These are phyloP conservation scores for Sandelia bainsii DNA, from an alignment of 2,797 vertebrate species.

Conservation along the genomic window DNA sequence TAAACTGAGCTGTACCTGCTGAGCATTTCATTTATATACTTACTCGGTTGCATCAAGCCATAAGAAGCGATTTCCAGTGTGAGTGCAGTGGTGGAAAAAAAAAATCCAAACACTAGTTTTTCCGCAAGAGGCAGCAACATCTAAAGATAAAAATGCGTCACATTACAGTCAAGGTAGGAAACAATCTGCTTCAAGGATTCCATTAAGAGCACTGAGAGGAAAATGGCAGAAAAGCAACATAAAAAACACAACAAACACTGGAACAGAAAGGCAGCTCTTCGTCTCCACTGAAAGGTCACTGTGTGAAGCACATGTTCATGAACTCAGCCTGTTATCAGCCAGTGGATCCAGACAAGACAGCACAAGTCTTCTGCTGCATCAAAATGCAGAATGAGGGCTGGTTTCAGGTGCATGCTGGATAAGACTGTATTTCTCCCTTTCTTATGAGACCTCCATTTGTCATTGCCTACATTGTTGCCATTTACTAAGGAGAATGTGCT, in stretches of 20 bases:
- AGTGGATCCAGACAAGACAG: slow-evolving; percentile 30
- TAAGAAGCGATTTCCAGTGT: slow-evolving; percentile 25
- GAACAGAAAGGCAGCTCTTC: slow-evolving; percentile 51
- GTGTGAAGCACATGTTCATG: slow-evolving; percentile 14
- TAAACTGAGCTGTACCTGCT: slow-evolving; percentile 26
- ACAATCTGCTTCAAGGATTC: slow-evolving; percentile 31
- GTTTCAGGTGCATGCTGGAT: slow-evolving; percentile 11
- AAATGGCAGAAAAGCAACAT: slow-evolving; percentile 19
- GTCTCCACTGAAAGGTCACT: slow-evolving; percentile 18
- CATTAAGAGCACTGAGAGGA: slow-evolving; percentile 4
- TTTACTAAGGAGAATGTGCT: slow-evolving; percentile 31
- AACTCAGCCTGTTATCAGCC: slow-evolving; percentile 34
- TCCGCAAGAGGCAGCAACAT: slow-evolving; percentile 17
- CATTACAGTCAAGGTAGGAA: slow-evolving; percentile 21
- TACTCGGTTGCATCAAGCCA: slow-evolving; percentile 28
- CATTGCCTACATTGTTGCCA: slow-evolving; percentile 7
- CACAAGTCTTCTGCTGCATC: slow-evolving; percentile 19
- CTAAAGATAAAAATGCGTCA: slow-evolving; percentile 23
- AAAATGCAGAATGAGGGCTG: slow-evolving; percentile 10
- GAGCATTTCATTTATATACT: slow-evolving; percentile 29
- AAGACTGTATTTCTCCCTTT: slow-evolving; percentile 16
- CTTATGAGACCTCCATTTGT: slow-evolving; percentile 3
- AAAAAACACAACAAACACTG: slow-evolving; percentile 14
- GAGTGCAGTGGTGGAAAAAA: neutral
- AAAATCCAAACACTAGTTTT: slow-evolving; percentile 20